These are phyloP conservation scores for Calameuta idolon DNA, from an alignment of 2,888 invertebrate genomes.

Conservation along the genomic window DNA sequence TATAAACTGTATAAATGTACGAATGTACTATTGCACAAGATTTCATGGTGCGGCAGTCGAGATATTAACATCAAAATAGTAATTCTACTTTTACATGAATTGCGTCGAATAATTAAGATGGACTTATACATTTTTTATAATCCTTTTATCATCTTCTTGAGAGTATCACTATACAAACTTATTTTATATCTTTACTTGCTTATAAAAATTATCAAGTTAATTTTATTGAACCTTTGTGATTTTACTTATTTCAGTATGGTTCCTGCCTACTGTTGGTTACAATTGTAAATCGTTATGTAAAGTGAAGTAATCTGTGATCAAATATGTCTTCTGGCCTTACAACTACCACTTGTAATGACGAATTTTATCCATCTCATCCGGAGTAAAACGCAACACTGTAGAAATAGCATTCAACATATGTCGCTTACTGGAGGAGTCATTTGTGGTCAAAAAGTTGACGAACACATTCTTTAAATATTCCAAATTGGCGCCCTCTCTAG, in stretches of 20 bases:
- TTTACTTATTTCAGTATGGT: neutral
- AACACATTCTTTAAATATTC: conserved; percentile 94
- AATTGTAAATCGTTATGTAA: neutral
- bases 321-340: neutral
- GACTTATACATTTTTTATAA: neutral
- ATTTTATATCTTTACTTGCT: neutral
- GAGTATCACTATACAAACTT: neutral
- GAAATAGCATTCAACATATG: conserved; percentile 93
- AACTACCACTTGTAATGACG: conserved; percentile 38
- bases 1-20: neutral
- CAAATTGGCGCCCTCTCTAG: conserved; percentile 86
- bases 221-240: neutral
- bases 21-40: neutral
- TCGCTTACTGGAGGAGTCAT: conserved; percentile 76
- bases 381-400: conserved; percentile 85
- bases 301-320: neutral
- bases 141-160: neutral
- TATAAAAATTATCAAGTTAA: neutral
- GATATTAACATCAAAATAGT: neutral
- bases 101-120: neutral
- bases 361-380: conserved; percentile 73
- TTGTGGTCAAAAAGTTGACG: conserved; percentile 81
- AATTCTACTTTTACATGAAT: neutral
- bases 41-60: too few species aligned
- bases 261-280: neutral